These are phyloP conservation scores for Parazoanthus darwini DNA, from an alignment of 92 coral and sea anemone genomes.

Conservation along the genomic window DNA sequence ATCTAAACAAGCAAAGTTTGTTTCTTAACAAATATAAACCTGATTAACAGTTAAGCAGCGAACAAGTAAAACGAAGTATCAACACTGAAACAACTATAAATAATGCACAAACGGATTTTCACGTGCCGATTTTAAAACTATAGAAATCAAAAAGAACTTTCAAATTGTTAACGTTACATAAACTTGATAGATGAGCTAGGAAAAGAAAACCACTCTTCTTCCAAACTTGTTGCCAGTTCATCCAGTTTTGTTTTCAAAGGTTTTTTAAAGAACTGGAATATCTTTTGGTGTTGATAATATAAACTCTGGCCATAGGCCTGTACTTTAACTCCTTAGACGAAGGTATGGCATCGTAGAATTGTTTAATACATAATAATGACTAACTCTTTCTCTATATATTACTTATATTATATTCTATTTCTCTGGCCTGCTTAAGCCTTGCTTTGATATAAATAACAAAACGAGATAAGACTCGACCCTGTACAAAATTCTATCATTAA, in stretches of 20 bases:
- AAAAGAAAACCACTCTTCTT: neutral
- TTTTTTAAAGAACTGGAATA: neutral
- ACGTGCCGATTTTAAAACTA: slow-evolving; percentile 7
- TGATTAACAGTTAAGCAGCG: neutral
- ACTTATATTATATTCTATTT: slow-evolving; percentile 32
- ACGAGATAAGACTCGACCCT: slow-evolving; percentile 15
- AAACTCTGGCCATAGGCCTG: slow-evolving; percentile 76
- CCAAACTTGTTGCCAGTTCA: slow-evolving; percentile 15
- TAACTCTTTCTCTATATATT: slow-evolving; percentile 40
- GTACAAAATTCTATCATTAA: slow-evolving; percentile 4
- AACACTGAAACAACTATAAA: slow-evolving; percentile 31
- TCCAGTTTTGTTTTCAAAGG: neutral
- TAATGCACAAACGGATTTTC: slow-evolving; percentile 1
- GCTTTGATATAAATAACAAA: slow-evolving; percentile 45
- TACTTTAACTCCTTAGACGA: slow-evolving; percentile 88
- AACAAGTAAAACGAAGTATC: neutral
- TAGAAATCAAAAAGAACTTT: neutral
- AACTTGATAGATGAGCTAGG: neutral
- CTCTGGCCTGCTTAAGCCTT: slow-evolving; percentile 33
- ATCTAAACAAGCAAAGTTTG: neutral
- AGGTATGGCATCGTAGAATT: slow-evolving; percentile 66
- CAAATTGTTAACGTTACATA: neutral
- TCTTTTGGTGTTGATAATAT: neutral
- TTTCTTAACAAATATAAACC: neutral
- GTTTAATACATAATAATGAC: slow-evolving; percentile 38